A percentile compares a stretch with the other conserved stretches of the same genome.
phyloP scores from a whole-genome alignment of 2,113 vertebrate genomes.

The Hydrochoerus hydrochaeris region DNA sequence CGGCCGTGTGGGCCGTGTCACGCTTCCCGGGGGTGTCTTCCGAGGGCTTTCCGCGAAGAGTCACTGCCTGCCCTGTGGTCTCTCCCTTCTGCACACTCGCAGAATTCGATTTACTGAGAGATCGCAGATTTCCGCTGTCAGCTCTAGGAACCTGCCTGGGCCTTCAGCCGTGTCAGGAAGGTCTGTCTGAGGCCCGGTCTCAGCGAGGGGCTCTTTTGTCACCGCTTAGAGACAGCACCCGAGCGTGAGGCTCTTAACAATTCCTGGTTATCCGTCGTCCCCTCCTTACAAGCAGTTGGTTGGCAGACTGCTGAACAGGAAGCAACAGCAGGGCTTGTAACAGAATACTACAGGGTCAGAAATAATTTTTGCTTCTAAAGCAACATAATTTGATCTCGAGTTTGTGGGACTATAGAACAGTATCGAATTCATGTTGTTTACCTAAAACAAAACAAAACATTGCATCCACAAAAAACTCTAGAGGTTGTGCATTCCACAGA shows the following conservation, averaged over 20 bases:
- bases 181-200: not conserved
- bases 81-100: not conserved
- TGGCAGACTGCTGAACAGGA: constrained; percentile 1
- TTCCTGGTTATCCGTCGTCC: not conserved
- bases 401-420: constrained; percentile 16
- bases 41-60: not conserved
- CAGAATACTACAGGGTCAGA: constrained; percentile 21
- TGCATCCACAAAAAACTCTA: not conserved
- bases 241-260: not conserved
- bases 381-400: constrained; percentile 18
- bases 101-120: not conserved
- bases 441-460: not conserved
- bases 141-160: not conserved
- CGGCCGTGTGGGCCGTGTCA: not conserved
- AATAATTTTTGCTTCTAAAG: constrained; percentile 12
- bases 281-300: not conserved
- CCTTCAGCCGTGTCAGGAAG: not conserved
- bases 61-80: not conserved
- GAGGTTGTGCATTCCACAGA: constrained; percentile 30
- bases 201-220: not conserved
- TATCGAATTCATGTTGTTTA: not conserved
- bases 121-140: not conserved
- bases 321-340: not conserved
- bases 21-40: not conserved
- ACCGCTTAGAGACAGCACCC: constrained; percentile 15